These are phyloP conservation scores for Rutpela maculata DNA, from an alignment of 2,888 invertebrate genomes.

Conservation along the genomic window DNA sequence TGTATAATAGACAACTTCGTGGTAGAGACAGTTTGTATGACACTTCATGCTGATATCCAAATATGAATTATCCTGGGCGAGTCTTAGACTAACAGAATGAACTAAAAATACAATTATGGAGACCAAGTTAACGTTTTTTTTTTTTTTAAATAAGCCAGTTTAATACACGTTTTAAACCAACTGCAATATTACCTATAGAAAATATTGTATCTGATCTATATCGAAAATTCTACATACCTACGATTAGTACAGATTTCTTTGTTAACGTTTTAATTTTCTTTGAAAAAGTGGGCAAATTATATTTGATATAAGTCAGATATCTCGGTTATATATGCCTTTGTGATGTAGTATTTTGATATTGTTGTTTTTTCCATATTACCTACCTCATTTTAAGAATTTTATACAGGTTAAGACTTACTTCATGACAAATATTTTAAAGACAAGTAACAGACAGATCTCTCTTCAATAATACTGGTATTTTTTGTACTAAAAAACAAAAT, in stretches of 20 bases:
- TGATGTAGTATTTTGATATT: constrained; percentile 66
- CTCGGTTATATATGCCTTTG: constrained; percentile 49
- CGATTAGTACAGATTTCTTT: constrained; percentile 3
- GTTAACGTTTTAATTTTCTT: neutral
- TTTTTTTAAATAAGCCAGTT: neutral
- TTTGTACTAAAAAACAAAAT: constrained; percentile 67
- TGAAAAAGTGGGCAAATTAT: neutral
- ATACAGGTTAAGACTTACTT: constrained; percentile 48
- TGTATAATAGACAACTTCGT: no score
- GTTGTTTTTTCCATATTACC: constrained; percentile 64
- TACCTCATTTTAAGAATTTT: constrained; percentile 65
- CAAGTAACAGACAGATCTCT: constrained; percentile 64
- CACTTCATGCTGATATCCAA: no score
- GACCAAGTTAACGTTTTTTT: no score
- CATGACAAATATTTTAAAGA: constrained; percentile 50
- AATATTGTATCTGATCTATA: constrained; percentile 27
- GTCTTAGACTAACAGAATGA: no score
- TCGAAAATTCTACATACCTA: neutral
- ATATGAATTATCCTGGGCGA: no score
- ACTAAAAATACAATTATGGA: no score
- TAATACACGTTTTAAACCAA: constrained; percentile 7
- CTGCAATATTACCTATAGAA: constrained; percentile 15
- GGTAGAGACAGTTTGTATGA: no score
- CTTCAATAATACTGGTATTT: constrained; percentile 66
- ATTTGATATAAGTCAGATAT: constrained; percentile 38